A percentile compares a stretch with the other conserved stretches of the same genome.
These are phyloP conservation scores for Spilosoma lubricipeda DNA, from an alignment of 2,888 invertebrate genomes.

Conservation along the genomic window DNA sequence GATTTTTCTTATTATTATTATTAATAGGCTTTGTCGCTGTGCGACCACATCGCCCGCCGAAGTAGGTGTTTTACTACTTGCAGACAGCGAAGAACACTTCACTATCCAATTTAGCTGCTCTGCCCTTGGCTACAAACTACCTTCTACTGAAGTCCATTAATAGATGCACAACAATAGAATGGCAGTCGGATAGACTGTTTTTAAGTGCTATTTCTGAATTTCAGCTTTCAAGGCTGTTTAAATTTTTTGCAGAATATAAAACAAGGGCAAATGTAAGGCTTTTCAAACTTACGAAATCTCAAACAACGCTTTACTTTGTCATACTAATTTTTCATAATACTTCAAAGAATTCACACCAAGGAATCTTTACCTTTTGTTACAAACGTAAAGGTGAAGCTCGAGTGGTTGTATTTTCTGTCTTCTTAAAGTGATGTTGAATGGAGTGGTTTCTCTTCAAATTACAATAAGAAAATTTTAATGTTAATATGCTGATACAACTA, in stretches of 20 bases:
- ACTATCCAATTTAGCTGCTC: conserved; percentile 8
- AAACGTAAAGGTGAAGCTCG: conserved; percentile 42
- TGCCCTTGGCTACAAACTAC: conserved; percentile 7
- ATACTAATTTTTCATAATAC: conserved; percentile 52
- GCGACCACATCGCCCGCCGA: too few species aligned
- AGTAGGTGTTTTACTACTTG: neutral
- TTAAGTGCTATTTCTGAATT: neutral
- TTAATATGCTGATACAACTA: neutral
- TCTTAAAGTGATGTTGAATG: conserved; percentile 33
- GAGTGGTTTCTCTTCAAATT: conserved; percentile 17
- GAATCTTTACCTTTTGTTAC: conserved; percentile 54
- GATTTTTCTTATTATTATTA: too few species aligned
- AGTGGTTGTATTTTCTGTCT: conserved; percentile 43
- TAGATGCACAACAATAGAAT: conserved; percentile 13
- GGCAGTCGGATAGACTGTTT: neutral
- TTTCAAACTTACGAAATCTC: conserved; percentile 29
- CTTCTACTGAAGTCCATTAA: conserved; percentile 15
- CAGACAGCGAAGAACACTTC: conserved; percentile 8
- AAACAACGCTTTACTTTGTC: conserved; percentile 45
- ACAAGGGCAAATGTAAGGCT: neutral
- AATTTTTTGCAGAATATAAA: neutral
- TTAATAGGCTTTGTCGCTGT: too few species aligned
- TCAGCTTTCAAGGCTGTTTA: neutral
- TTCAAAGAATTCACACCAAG: conserved; percentile 54
- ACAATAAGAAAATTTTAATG: neutral